Percentiles rank a stretch among this genome's conserved stretches.
These are phyloP conservation scores for Mesitornis unicolor DNA, from an alignment of 2,113 vertebrate species.

Conservation along the genomic window DNA sequence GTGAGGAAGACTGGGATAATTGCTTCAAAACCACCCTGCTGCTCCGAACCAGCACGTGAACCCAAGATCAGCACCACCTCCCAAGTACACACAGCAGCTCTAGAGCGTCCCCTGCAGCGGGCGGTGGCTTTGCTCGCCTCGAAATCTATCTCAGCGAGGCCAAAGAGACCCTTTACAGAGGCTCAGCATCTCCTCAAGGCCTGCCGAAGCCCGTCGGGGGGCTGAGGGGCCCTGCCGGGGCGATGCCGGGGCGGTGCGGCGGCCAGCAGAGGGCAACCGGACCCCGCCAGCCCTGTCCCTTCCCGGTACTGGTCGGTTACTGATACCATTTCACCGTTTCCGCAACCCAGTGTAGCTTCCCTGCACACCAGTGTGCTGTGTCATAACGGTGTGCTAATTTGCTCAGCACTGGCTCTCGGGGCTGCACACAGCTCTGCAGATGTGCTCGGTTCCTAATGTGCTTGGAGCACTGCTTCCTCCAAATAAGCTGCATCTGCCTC, in stretches of 20 bases:
- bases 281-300: neutral
- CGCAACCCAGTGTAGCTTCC: neutral
- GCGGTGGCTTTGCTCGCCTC: neutral
- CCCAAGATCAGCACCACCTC: neutral
- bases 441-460: neutral
- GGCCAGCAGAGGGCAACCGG: conserved; percentile 18
- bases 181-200: neutral
- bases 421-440: neutral
- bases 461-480: neutral
- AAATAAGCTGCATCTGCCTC: neutral
- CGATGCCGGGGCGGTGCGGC: neutral
- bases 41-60: neutral
- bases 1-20: neutral
- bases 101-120: rapidly evolving
- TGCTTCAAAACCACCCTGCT: neutral
- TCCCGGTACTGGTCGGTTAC: neutral
- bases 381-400: neutral
- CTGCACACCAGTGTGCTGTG: neutral
- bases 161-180: neutral
- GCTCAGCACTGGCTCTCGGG: neutral
- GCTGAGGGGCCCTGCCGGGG: neutral
- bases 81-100: rapidly evolving
- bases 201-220: neutral
- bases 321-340: neutral
- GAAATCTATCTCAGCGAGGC: neutral